These are phyloP conservation scores for Aphyosemion australe DNA, from an alignment of 2,113 vertebrate genomes.

Conservation along the genomic window DNA sequence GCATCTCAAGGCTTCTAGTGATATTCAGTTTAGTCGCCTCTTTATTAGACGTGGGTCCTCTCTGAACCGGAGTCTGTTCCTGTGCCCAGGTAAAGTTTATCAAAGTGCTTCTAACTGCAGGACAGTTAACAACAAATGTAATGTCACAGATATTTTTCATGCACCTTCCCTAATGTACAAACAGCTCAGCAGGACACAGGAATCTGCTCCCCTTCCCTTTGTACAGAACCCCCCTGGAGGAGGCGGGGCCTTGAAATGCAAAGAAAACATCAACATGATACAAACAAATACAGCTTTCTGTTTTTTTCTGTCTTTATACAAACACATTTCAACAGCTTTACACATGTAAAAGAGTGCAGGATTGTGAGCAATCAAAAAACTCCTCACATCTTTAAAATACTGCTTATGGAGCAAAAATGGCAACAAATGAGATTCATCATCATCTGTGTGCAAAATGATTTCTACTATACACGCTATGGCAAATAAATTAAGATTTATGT, in stretches of 20 bases:
- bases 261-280: constrained; percentile 82
- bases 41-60: constrained; percentile 24
- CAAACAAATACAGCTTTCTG: constrained; percentile 80
- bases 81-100: constrained; percentile 9
- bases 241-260: constrained; percentile 45
- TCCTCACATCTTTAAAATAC: constrained; percentile 73
- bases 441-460: constrained; percentile 59
- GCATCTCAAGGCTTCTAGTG: constrained; percentile 23
- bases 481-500: constrained; percentile 78
- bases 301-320: constrained; percentile 63
- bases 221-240: background rate
- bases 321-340: constrained; percentile 72
- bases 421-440: constrained; percentile 63
- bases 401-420: constrained; percentile 68
- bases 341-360: constrained; percentile 66
- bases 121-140: constrained; percentile 37
- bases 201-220: background rate
- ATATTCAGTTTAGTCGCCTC: constrained; percentile 28
- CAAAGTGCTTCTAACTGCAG: constrained; percentile 54
- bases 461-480: constrained; percentile 68
- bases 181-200: constrained; percentile 35
- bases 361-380: constrained; percentile 51
- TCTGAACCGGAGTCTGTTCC: constrained; percentile 32
- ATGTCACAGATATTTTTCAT: constrained; percentile 57
- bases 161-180: constrained; percentile 65